phyloP scores from a whole-genome alignment of 2,888 invertebrate species.

The Brachylomia viminalis region DNA sequence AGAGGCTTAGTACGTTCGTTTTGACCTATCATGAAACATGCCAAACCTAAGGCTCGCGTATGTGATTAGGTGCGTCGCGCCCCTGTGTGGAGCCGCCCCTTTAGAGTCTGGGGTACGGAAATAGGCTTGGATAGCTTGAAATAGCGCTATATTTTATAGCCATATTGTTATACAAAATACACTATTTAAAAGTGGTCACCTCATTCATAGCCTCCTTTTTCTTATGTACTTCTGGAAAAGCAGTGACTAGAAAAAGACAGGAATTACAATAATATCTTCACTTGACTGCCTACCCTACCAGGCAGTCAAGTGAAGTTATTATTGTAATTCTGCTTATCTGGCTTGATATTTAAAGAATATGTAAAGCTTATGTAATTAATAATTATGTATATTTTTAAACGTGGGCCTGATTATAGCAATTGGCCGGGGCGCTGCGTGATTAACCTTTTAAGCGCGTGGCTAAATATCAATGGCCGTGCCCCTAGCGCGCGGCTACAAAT shows the following conservation, averaged over 20 bases:
- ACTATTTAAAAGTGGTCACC: conserved; percentile 17
- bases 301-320: conserved; percentile 34
- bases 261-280: no score
- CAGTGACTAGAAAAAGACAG: conserved; percentile 10
- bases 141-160: conserved; percentile 45
- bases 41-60: neutral
- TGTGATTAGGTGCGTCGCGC: neutral
- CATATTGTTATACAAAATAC: conserved; percentile 16
- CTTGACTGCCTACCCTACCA: no score
- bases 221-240: conserved; percentile 2
- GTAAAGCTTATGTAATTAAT: neutral
- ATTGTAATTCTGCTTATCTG: conserved; percentile 36
- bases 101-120: conserved; percentile 12
- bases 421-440: neutral
- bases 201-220: conserved; percentile 17
- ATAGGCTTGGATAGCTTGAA: conserved; percentile 25
- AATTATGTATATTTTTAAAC: conserved; percentile 27
- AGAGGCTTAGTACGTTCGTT: no score
- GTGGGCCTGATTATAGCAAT: conserved; percentile 9
- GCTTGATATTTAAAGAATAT: conserved; percentile 22
- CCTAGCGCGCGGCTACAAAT: no score
- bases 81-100: conserved; percentile 12
- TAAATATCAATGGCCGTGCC: no score
- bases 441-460: no score
- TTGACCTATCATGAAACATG: neutral